A percentile compares a stretch with the other conserved stretches of the same genome.
Conservation (phyloP, 2,888 invertebrate genomes). For the Brachyptera risi region DNA sequence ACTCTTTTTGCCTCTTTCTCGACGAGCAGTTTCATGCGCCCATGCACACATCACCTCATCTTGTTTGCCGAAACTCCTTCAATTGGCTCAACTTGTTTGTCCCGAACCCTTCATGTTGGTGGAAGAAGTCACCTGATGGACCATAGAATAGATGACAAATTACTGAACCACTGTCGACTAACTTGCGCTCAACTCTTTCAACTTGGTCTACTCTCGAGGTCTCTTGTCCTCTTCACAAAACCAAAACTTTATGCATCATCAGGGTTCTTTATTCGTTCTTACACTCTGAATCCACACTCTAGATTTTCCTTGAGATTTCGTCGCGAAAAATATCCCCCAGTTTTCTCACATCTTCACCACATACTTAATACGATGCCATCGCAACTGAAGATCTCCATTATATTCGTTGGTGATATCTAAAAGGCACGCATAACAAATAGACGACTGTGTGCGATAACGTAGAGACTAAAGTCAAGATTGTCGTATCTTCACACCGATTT, state of each 20-base stretch:
- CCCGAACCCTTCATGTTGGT: slow-evolving; percentile 2
- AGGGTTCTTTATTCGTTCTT: slow-evolving; percentile 12
- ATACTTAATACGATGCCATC: not conserved
- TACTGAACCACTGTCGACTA: slow-evolving; percentile 16
- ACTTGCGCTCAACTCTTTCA: slow-evolving; percentile 13
- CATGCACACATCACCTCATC: too few species aligned
- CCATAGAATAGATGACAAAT: slow-evolving; percentile 18
- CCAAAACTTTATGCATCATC: slow-evolving; percentile 16
- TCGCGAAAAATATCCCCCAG: not conserved
- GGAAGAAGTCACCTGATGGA: slow-evolving; percentile 18
- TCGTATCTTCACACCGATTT: slow-evolving; percentile 6
- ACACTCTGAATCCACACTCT: not conserved
- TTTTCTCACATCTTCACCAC: not conserved
- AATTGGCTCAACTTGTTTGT: slow-evolving; percentile 14
- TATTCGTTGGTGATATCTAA: slow-evolving; percentile 3
- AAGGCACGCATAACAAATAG: slow-evolving; percentile 16
- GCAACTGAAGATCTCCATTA: slow-evolving; percentile 7
- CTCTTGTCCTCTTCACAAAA: slow-evolving; percentile 1
- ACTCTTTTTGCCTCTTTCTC: not conserved
- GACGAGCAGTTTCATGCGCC: not conserved
- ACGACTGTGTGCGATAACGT: not conserved
- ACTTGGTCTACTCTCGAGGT: not conserved
- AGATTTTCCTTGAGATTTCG: slow-evolving; percentile 14
- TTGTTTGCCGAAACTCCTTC: slow-evolving; percentile 14
- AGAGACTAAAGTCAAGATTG: slow-evolving; percentile 1